These are phyloP conservation scores for Stichopus horrens DNA, from an alignment of 53 echinoderm and acorn worm species.

Conservation along the genomic window DNA sequence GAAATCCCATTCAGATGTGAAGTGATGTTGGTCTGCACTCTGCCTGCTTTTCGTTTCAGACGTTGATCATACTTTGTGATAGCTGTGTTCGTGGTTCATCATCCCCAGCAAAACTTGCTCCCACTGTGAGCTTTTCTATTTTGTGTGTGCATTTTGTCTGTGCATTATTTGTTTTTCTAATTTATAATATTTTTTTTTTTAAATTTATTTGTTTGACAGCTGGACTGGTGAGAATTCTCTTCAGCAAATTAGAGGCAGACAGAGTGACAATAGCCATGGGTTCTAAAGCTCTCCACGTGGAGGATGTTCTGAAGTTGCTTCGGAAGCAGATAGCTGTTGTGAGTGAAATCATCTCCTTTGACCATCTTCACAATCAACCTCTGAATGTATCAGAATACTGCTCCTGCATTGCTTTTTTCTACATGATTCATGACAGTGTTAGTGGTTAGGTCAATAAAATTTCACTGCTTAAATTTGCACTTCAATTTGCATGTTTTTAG, in stretches of 20 bases:
- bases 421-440: neutral
- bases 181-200: neutral
- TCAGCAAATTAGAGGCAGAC: conserved; percentile 75
- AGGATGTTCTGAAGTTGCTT: conserved; percentile 63
- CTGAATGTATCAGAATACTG: neutral
- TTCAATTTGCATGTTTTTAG: too few relatives aligned
- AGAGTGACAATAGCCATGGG: conserved; percentile 69
- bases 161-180: neutral
- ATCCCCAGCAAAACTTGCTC: too few relatives aligned
- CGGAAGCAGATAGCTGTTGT: conserved; percentile 70
- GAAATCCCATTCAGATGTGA: too few relatives aligned
- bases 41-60: too few relatives aligned
- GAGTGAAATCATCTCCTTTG: neutral
- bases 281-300: conserved; percentile 62
- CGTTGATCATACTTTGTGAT: too few relatives aligned
- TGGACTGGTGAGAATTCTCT: conserved; percentile 76
- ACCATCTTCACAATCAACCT: too few relatives aligned
- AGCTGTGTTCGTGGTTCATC: too few relatives aligned
- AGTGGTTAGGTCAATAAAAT: neutral
- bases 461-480: too few relatives aligned
- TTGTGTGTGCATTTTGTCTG: too few relatives aligned
- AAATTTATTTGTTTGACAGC: conserved; percentile 51
- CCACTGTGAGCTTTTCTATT: too few relatives aligned
- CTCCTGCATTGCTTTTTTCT: neutral
- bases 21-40: too few relatives aligned